Evolutionary conservation across 2,113 vertebrate species (phyloP).

Genomic region (Alligator mississippiensis): DNA sequence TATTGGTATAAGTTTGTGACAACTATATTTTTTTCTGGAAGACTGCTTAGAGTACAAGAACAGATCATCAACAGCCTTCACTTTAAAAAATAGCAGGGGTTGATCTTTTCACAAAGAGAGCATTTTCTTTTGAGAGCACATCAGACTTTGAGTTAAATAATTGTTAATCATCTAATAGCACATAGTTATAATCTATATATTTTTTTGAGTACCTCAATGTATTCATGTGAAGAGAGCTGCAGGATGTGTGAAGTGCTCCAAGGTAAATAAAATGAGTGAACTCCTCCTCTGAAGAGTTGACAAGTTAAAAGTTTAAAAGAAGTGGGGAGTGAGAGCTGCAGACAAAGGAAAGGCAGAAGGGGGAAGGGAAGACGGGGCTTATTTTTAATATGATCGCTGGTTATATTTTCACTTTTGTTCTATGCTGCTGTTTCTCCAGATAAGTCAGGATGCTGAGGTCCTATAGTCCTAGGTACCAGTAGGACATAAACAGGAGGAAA

Average conservation of each 20-base stretch:
- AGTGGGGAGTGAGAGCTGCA: neutral
- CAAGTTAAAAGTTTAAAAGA: neutral
- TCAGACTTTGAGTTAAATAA: neutral
- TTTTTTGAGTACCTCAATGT: neutral
- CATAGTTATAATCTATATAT: neutral
- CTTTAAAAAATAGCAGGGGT: neutral
- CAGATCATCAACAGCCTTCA: accelerated
- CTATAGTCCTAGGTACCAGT: neutral
- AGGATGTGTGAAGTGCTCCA: neutral
- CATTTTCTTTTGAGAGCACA: neutral
- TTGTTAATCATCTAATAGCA: neutral
- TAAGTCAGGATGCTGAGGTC: neutral
- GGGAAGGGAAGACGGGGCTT: neutral
- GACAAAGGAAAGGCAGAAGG: neutral
- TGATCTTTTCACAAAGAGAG: neutral
- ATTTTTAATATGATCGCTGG: neutral
- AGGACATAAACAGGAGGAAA: neutral
- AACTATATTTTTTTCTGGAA: neutral
- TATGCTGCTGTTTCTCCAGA: neutral
- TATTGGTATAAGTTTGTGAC: too few species aligned
- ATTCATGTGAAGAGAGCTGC: accelerated
- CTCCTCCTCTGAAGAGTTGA: neutral
- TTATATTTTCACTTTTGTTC: too few species aligned
- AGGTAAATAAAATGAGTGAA: neutral
- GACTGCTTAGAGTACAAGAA: neutral